Conservation (phyloP, 1,140 invertebrate species). For the Vanessa atalanta region DNA sequence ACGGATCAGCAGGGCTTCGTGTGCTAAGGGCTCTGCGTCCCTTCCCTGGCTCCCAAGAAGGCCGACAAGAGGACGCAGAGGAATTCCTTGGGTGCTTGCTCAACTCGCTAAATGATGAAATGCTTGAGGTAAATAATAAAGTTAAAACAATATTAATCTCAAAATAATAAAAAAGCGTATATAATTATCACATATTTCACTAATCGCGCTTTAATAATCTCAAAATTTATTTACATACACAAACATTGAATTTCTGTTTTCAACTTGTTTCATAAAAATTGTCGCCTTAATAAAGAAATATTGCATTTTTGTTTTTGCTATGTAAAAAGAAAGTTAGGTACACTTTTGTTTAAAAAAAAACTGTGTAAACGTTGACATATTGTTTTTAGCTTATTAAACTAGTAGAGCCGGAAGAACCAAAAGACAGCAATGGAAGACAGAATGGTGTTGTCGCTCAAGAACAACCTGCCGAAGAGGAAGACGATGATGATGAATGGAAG, state of each 20-base stretch:
- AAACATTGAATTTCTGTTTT: too few species aligned
- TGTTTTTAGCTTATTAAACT: constrained; percentile 85
- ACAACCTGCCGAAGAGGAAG: constrained; percentile 71
- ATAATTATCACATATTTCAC: not conserved
- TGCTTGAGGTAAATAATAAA: constrained; percentile 87
- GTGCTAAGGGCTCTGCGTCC: constrained; percentile 89
- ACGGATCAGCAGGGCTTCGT: constrained; percentile 90
- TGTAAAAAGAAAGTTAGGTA: too few species aligned
- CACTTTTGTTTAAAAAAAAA: too few species aligned
- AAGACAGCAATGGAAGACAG: constrained; percentile 54
- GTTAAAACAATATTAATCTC: not conserved
- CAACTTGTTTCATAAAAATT: too few species aligned
- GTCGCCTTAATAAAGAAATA: too few species aligned
- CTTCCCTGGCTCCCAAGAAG: constrained; percentile 85
- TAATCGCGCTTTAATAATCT: too few species aligned
- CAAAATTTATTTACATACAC: too few species aligned
- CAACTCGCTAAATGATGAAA: constrained; percentile 97
- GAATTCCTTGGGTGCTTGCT: constrained; percentile 95
- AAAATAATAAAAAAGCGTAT: not conserved
- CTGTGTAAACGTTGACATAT: not conserved
- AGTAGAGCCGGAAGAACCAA: constrained; percentile 80
- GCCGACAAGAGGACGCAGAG: constrained; percentile 96
- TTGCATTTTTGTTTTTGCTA: too few species aligned
- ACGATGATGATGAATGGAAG: constrained; percentile 88
- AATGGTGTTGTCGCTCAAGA: constrained; percentile 65